Conservation (phyloP, 2,113 vertebrate genomes). For the Erythrocebus patas region DNA sequence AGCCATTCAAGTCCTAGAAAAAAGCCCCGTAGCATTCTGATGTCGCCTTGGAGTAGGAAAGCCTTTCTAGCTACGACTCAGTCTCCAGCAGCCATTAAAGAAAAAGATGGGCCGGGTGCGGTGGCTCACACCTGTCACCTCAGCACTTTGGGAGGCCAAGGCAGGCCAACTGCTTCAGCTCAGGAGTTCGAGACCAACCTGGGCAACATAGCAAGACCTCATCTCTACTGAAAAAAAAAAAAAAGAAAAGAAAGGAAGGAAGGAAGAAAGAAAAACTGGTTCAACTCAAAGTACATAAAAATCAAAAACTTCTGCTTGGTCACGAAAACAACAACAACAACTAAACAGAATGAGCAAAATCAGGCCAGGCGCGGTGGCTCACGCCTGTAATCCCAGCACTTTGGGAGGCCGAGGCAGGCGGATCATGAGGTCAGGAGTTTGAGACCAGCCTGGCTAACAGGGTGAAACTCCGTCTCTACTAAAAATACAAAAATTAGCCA, state of each 20-base stretch:
- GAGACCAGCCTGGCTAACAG: no score
- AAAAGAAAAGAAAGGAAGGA: no score
- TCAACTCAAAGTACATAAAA: neutral
- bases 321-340: neutral
- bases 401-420: no score
- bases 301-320: neutral
- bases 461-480: no score
- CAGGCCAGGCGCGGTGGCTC: no score
- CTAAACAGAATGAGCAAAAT: no score
- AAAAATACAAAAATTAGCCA: no score
- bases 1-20: conserved; percentile 61
- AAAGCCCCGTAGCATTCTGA: conserved; percentile 15
- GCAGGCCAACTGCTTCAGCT: neutral
- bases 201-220: neutral
- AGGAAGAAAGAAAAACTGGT: neutral
- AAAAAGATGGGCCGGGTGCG: neutral
- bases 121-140: neutral
- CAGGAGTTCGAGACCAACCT: neutral
- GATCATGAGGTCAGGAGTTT: no score
- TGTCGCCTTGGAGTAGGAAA: neutral
- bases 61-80: neutral
- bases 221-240: neutral
- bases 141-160: neutral
- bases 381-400: no score
- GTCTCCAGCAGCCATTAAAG: neutral